Evolutionary conservation across 2,797 vertebrate genomes (phyloP).

Genomic region (Halcyon leucocephala): DNA sequence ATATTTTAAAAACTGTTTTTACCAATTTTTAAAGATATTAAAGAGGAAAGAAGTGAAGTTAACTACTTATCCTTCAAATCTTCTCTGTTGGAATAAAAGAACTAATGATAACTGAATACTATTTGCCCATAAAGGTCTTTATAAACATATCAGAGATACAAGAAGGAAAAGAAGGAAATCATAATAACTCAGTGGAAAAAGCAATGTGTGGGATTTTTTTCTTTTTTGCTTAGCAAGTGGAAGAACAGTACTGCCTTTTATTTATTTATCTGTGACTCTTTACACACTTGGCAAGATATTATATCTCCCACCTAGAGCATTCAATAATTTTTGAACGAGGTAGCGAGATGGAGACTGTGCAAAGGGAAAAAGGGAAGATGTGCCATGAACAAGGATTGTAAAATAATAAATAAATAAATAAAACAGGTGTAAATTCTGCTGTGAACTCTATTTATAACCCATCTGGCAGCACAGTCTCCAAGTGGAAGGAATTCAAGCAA

Average conservation of each 20-base stretch:
- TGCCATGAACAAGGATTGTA: background rate
- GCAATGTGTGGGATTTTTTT: background rate
- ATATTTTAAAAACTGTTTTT: background rate
- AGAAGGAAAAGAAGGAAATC: background rate
- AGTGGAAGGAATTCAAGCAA: background rate
- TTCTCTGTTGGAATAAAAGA: conserved; percentile 34
- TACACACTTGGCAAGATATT: background rate
- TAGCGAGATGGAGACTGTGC: background rate
- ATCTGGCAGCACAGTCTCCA: background rate
- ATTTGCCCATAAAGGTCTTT: background rate
- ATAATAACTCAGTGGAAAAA: background rate
- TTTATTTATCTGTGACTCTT: background rate
- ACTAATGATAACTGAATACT: background rate
- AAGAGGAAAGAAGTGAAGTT: background rate
- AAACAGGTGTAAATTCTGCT: background rate
- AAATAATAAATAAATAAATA: background rate
- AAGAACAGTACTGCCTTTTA: background rate
- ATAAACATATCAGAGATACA: conserved; percentile 38
- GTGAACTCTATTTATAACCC: background rate
- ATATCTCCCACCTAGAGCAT: background rate
- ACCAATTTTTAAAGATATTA: background rate
- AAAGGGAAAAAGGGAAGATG: background rate
- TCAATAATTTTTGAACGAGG: background rate
- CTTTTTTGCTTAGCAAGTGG: conserved; percentile 5
- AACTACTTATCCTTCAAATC: conserved; percentile 30